Conservation (phyloP, 2,888 invertebrate species). For the Drosophila rubida region DNA sequence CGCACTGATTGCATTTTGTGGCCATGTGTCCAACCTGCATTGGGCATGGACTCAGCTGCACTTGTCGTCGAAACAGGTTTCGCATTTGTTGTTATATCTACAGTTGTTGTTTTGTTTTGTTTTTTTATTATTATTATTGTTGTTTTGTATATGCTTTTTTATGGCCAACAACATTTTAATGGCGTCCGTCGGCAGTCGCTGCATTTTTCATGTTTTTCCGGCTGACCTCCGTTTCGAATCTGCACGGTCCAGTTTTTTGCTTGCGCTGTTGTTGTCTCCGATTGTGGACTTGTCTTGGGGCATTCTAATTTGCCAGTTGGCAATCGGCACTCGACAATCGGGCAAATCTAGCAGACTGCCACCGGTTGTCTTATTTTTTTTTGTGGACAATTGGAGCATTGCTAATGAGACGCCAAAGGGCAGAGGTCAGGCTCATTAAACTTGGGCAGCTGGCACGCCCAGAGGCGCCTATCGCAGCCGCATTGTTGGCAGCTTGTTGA, state of each 20-base stretch:
- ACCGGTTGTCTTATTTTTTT: slow-evolving; percentile 30
- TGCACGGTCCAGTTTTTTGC: slow-evolving; percentile 61
- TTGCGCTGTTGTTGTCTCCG: slow-evolving; percentile 20
- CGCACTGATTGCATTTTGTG: slow-evolving; percentile 57
- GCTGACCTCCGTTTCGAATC: slow-evolving; percentile 68
- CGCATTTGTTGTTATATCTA: slow-evolving; percentile 30
- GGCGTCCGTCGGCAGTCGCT: slow-evolving; percentile 47
- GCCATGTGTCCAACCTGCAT: slow-evolving; percentile 76
- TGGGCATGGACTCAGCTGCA: slow-evolving; percentile 73
- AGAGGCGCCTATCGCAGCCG: slow-evolving; percentile 6
- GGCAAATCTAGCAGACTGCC: slow-evolving; percentile 31
- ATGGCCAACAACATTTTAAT: slow-evolving; percentile 50
- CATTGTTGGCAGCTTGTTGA: slow-evolving; percentile 57
- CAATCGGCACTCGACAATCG: slow-evolving; percentile 49
- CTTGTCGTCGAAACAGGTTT: slow-evolving; percentile 75
- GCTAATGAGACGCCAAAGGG: slow-evolving; percentile 58
- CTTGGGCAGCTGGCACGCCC: slow-evolving; percentile 43
- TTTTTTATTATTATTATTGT: slow-evolving; percentile 34
- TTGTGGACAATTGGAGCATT: slow-evolving; percentile 63
- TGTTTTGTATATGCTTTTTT: slow-evolving; percentile 33
- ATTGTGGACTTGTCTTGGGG: slow-evolving; percentile 63
- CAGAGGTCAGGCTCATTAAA: slow-evolving; percentile 65
- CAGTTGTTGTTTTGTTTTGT: slow-evolving; percentile 26
- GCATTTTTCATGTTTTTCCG: slow-evolving; percentile 81
- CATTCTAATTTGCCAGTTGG: slow-evolving; percentile 78